Conservation (phyloP, 2,888 invertebrate genomes). For the Acanthosepion esculentum region DNA sequence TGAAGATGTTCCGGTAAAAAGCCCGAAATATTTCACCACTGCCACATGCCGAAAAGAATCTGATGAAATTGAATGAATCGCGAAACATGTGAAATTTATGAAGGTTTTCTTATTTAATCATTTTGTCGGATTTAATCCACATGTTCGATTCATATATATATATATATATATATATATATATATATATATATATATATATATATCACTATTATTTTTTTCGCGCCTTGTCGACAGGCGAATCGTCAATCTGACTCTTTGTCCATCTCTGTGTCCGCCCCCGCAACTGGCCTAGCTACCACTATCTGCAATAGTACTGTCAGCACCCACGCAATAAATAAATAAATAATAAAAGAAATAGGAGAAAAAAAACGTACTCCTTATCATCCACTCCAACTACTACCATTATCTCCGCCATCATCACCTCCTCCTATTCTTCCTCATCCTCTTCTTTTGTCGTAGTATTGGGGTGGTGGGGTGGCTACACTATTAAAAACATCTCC, state of each 20-base stretch:
- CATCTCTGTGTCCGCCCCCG: not conserved
- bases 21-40: too few relatives aligned
- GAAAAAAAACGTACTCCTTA: not conserved
- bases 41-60: too few relatives aligned
- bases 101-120: too few relatives aligned
- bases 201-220: not conserved
- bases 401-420: not conserved
- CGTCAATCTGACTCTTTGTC: not conserved
- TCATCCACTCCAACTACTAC: not conserved
- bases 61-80: too few relatives aligned
- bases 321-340: not conserved
- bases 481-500: not conserved
- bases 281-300: not conserved
- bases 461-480: fast-evolving
- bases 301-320: not conserved
- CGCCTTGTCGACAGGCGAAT: not conserved
- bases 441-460: not conserved
- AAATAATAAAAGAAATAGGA: not conserved
- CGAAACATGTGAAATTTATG: too few relatives aligned
- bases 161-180: too few relatives aligned
- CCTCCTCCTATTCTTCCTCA: not conserved
- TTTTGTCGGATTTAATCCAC: too few relatives aligned
- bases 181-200: not conserved
- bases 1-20: too few relatives aligned
- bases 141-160: too few relatives aligned